Percentiles rank a stretch among this genome's conserved stretches.
Evolutionary conservation across 2,113 vertebrate genomes (phyloP).

Genomic region (Conger conger): DNA sequence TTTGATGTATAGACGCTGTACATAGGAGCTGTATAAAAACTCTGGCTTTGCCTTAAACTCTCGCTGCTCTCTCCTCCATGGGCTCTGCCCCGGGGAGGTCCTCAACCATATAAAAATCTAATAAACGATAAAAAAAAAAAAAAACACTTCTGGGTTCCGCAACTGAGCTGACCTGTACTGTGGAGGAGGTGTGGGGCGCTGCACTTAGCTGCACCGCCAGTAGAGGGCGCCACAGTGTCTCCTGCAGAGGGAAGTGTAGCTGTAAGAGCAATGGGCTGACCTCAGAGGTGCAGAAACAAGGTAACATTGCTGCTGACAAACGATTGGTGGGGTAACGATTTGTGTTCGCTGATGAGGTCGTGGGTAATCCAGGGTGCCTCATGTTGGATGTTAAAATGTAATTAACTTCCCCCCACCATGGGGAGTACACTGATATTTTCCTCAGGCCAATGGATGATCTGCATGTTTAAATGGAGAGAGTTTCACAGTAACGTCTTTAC

Average conservation of each 20-base stretch:
- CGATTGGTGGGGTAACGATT: neutral
- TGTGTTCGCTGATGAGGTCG: neutral
- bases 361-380: too few relatives aligned
- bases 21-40: conserved; percentile 77
- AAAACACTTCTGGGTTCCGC: neutral
- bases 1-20: conserved; percentile 78
- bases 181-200: too few relatives aligned
- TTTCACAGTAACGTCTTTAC: too few relatives aligned
- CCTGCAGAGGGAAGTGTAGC: neutral
- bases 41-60: conserved; percentile 68
- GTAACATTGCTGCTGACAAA: neutral
- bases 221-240: conserved; percentile 18
- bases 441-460: too few relatives aligned
- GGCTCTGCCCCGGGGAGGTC: conserved; percentile 61
- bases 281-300: neutral
- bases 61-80: conserved; percentile 62
- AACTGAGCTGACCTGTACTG: too few relatives aligned
- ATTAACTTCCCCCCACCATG: too few relatives aligned
- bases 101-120: conserved; percentile 29
- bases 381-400: too few relatives aligned
- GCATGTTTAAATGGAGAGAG: too few relatives aligned
- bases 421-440: too few relatives aligned
- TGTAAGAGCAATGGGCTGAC: neutral
- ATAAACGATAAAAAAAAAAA: neutral
- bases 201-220: neutral